Base-by-base conservation (phyloP, 2,113 vertebrate genomes). In the Triplophysa tibetana region DNA sequence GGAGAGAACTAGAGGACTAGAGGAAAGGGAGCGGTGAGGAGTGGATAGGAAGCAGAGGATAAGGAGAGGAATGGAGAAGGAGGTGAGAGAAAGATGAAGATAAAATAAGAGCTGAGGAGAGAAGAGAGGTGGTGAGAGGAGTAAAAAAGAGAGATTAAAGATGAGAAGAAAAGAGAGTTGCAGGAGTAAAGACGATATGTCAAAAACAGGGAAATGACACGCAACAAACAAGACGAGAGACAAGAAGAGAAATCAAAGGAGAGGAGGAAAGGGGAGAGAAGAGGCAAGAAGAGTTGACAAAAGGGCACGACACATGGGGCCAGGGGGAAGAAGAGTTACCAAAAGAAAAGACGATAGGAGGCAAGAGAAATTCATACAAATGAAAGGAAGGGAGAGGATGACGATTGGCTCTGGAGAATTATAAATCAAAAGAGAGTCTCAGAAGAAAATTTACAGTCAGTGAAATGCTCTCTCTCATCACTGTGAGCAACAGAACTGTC, bases 281-380 rank as follows among this genome's bases (percentile, higher is more conserved):
- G 63, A 56, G 76, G 54, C 10, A n/a, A 43, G n/a, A 21, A 19
- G 56, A 21, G 75, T 66, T 58, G 75, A 67, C 70, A 77, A 17
- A 29, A 52, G 16, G 48, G 13, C 2, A 50, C 8, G 48, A 14
- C 48, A 50, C 14, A 14, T 50, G 48, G 48, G 48, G 12, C 12
- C 14, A 58, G 77, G 70, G 70, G 79, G 17, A 38, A 52, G 19
- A 56, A 3, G 11, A 56, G 4, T 4, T 5, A 29, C 8, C 1
- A 48, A 64, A 58, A 70, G 23, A 24, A 3, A 12, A 38, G 19
- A 11, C 54, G 77, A 81, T 81, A 60, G 54, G 67, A 75, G 73
- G 67, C 68, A 65, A 73, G 72, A 79, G 77, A 75, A 81, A 82
- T 85, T 1, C 26, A 12, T 26, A 23, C 6, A 1, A 38, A 38